Evolutionary conservation across 2,113 vertebrate genomes (phyloP), one percentile per base, ranked within the genome.

Genomic region (Notarius quadriscutis): DNA sequence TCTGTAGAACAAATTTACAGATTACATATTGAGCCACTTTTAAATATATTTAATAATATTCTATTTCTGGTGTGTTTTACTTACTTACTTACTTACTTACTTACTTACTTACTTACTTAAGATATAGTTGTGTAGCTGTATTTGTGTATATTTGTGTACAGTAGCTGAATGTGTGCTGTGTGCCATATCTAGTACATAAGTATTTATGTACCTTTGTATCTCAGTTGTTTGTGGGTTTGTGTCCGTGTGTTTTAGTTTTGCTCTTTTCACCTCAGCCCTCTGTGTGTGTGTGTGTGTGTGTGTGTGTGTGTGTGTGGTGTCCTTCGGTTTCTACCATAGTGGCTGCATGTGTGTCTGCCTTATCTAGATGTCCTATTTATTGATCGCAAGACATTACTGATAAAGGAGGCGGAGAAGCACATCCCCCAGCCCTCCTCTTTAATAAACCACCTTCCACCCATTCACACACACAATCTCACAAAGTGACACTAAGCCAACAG

Each of bases 311-410:
- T 34, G 50, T 18, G 53, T 85, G 79, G 86, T 80, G 83, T 91
- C 91, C 89, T 93, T 91, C 85, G 81, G 84, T 87, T 86, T 84
- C 91, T 91, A 78, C 87, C 83, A 86, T 91, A 89, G 91, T 89
- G 87, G 84, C 90, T 87, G 88, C 84, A 90, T 91, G 91, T 90
- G 90, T 85, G 84, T 20, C 88, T 87, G 86, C 85, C 92, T 94
- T 95, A 94, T 94, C 93, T 93, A 88, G 93, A 95, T 95, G 93
- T 94, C 94, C 93, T 93, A 93, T 90, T 92, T 95, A 95, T 95
- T 90, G 93, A 95, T 93, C 91, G 91, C 88, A 91, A 91, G 88
- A 94, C 93, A 94, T 86, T 87, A 87, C 87, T 92, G 94, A 94
- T 94, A 94, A 95, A 93, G 86, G 92, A 93, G 91, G 92, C 89